Percentiles rank a stretch among this genome's conserved stretches.
phyloP scores from a whole-genome alignment of 2,888 invertebrate genomes.

The Eupithecia dodoneata region DNA sequence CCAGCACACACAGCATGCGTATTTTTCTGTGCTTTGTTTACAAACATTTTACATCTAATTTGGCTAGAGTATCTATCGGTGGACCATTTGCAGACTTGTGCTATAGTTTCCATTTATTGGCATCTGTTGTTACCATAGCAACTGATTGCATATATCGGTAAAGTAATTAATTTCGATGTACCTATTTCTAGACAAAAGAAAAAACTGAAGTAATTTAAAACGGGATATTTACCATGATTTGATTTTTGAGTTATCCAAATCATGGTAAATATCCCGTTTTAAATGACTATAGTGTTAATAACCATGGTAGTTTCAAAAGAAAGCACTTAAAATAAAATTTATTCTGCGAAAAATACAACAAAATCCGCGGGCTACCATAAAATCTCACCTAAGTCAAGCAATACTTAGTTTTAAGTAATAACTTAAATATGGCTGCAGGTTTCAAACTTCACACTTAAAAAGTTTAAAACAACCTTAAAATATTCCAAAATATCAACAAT shows the following conservation, averaged over 20 bases:
- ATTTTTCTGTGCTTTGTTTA: too few relatives aligned
- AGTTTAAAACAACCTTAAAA: conserved; percentile 7
- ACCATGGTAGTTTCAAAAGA: too few relatives aligned
- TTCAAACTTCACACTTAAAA: conserved; percentile 6
- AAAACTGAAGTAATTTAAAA: too few relatives aligned
- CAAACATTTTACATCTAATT: too few relatives aligned
- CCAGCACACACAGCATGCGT: too few relatives aligned
- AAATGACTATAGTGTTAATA: too few relatives aligned
- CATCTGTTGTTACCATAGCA: background rate
- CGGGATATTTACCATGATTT: too few relatives aligned
- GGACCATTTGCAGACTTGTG: background rate
- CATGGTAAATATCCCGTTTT: too few relatives aligned
- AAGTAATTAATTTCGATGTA: background rate
- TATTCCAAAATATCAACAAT: conserved; percentile 1
- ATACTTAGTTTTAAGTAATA: conserved; percentile 10
- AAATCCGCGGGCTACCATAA: background rate
- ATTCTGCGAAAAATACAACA: background rate
- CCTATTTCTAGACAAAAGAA: background rate
- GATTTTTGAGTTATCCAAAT: too few relatives aligned
- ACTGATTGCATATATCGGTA: background rate
- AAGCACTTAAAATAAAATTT: background rate
- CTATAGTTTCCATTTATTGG: background rate
- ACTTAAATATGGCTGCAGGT: conserved; percentile 13
- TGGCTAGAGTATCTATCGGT: too few relatives aligned
- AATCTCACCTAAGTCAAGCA: conserved; percentile 2